Evolutionary conservation across 2,113 vertebrate genomes (phyloP).

Genomic region (Phrynosoma blainvillii): DNA sequence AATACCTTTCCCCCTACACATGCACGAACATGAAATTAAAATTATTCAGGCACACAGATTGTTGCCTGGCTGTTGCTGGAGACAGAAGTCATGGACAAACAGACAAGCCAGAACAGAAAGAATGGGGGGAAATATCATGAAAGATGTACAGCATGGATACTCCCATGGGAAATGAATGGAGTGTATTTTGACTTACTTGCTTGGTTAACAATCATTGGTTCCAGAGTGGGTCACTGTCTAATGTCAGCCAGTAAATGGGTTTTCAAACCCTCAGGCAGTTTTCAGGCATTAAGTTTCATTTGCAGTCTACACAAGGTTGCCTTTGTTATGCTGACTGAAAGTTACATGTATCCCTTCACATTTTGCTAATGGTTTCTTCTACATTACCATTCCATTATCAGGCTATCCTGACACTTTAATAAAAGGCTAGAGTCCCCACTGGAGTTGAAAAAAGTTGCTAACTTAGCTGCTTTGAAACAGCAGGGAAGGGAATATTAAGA

Average conservation of each 20-base stretch:
- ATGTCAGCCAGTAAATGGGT: conserved; percentile 43
- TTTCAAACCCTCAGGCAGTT: conserved; percentile 39
- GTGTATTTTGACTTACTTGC: conserved; percentile 50
- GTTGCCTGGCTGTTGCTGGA: conserved; percentile 9
- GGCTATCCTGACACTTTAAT: conserved; percentile 21
- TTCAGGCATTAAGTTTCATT: conserved; percentile 32
- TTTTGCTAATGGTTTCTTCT: conserved; percentile 35
- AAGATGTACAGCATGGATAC: conserved; percentile 33
- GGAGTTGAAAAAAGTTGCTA: neutral
- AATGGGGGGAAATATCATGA: neutral
- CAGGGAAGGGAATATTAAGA: neutral
- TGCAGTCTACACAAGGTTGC: conserved; percentile 32
- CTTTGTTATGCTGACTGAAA: conserved; percentile 46
- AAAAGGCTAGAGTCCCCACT: conserved; percentile 13
- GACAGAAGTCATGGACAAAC: neutral
- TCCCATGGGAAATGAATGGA: conserved; percentile 41
- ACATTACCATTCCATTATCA: conserved; percentile 25
- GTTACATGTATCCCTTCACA: conserved; percentile 29
- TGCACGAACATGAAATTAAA: conserved; percentile 16
- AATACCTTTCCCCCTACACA: neutral
- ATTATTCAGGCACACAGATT: conserved; percentile 11
- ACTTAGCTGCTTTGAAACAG: neutral
- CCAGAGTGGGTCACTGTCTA: conserved; percentile 43
- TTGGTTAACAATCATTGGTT: conserved; percentile 58
- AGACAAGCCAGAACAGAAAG: neutral